Evolutionary conservation across 2,888 invertebrate genomes (phyloP).

Genomic region (Epinotia nisella): DNA sequence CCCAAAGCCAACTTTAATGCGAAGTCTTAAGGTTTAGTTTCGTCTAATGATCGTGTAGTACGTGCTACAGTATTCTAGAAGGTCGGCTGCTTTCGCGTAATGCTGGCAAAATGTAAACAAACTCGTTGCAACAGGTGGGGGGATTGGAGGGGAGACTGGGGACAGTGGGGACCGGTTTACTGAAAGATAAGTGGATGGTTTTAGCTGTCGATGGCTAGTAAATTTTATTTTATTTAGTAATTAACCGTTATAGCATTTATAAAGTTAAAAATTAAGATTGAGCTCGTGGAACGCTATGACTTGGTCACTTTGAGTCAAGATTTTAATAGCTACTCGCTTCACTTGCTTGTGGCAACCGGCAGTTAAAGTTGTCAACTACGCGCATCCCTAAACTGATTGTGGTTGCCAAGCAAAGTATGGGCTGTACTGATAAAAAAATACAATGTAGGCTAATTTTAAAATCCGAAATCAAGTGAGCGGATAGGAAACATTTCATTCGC

Average conservation of each 20-base stretch:
- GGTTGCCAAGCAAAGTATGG: too few relatives aligned
- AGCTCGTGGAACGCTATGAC: not conserved
- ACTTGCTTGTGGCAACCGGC: too few relatives aligned
- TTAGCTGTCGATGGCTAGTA: not conserved
- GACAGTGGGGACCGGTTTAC: slow-evolving; percentile 40
- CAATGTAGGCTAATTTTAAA: too few relatives aligned
- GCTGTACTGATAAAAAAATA: too few relatives aligned
- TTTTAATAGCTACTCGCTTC: too few relatives aligned
- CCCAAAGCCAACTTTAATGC: not conserved
- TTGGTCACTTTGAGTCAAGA: too few relatives aligned
- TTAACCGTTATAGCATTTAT: not conserved
- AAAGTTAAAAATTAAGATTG: too few relatives aligned
- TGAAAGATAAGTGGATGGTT: slow-evolving; percentile 16
- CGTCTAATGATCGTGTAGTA: not conserved
- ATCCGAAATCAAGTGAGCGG: too few relatives aligned
- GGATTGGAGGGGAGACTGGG: slow-evolving; percentile 47
- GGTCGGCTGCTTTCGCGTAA: slow-evolving; percentile 55
- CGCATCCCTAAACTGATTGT: too few relatives aligned
- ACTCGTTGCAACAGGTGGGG: slow-evolving; percentile 66
- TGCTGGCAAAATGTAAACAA: slow-evolving; percentile 66
- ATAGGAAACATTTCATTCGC: too few relatives aligned
- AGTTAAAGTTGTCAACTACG: too few relatives aligned
- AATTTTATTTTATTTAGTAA: not conserved
- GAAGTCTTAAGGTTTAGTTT: slow-evolving; percentile 43
- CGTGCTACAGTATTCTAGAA: slow-evolving; percentile 57